Conservation (phyloP, 2,888 invertebrate genomes). For the Agrotis exclamationis region DNA sequence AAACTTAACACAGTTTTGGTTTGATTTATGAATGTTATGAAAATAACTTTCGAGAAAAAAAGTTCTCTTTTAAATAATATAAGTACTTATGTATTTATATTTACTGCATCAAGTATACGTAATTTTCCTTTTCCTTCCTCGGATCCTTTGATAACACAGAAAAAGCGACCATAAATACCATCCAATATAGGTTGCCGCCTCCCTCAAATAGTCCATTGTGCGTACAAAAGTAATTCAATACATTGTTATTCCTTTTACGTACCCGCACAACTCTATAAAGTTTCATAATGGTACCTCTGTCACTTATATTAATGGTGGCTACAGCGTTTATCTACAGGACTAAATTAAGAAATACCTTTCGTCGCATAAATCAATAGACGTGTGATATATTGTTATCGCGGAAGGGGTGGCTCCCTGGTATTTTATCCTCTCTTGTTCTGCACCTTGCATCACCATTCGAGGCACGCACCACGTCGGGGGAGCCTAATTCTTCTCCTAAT, state of each 20-base stretch:
- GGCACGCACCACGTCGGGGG: constrained; percentile 84
- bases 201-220: constrained; percentile 62
- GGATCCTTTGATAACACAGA: constrained; percentile 61
- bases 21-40: neutral
- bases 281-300: constrained; percentile 68
- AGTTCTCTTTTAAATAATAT: constrained; percentile 9
- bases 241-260: constrained; percentile 70
- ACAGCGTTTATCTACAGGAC: constrained; percentile 68
- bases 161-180: constrained; percentile 64
- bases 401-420: constrained; percentile 68
- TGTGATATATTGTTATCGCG: constrained; percentile 71
- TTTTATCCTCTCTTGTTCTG: constrained; percentile 65
- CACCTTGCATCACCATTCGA: constrained; percentile 81
- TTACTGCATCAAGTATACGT: constrained; percentile 42
- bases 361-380: constrained; percentile 78
- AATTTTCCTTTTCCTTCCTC: constrained; percentile 50
- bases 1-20: constrained; percentile 6
- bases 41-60: neutral
- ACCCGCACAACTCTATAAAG: constrained; percentile 69
- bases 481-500: constrained; percentile 90
- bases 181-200: constrained; percentile 56
- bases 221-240: constrained; percentile 65
- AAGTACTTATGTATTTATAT: constrained; percentile 44
- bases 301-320: constrained; percentile 67
- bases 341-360: constrained; percentile 79